phyloP scores from a whole-genome alignment of 2,113 vertebrate species.

The Acanthochromis polyacanthus region DNA sequence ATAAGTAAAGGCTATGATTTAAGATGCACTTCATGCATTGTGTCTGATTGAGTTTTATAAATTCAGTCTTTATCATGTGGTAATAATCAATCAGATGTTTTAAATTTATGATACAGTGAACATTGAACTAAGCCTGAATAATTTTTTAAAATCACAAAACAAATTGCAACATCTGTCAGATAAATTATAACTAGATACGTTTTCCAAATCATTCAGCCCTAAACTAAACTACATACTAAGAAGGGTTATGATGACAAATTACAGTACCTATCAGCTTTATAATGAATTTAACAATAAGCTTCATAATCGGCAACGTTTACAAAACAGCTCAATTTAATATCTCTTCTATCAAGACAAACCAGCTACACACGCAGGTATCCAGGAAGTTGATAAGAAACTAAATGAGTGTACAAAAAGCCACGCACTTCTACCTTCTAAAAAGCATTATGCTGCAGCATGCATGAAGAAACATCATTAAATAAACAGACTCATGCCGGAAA shows the following conservation, averaged over 20 bases:
- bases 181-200: too few relatives aligned
- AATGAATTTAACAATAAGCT: background rate
- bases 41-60: too few relatives aligned
- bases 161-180: too few relatives aligned
- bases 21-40: too few relatives aligned
- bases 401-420: background rate
- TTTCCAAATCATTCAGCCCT: too few relatives aligned
- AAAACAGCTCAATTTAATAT: background rate
- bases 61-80: too few relatives aligned
- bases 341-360: background rate
- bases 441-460: background rate
- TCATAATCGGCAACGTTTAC: background rate
- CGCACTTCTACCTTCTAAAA: background rate
- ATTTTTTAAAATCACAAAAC: too few relatives aligned
- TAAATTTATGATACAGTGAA: too few relatives aligned
- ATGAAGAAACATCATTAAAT: constrained; percentile 23
- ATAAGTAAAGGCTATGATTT: too few relatives aligned
- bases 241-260: constrained; percentile 1
- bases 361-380: background rate
- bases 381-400: constrained; percentile 18
- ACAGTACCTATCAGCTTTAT: background rate
- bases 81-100: too few relatives aligned
- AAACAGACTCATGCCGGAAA: constrained; percentile 22
- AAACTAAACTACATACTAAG: background rate
- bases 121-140: too few relatives aligned